phyloP scores from a whole-genome alignment of 2,113 vertebrate species.

The Origma solitaria region DNA sequence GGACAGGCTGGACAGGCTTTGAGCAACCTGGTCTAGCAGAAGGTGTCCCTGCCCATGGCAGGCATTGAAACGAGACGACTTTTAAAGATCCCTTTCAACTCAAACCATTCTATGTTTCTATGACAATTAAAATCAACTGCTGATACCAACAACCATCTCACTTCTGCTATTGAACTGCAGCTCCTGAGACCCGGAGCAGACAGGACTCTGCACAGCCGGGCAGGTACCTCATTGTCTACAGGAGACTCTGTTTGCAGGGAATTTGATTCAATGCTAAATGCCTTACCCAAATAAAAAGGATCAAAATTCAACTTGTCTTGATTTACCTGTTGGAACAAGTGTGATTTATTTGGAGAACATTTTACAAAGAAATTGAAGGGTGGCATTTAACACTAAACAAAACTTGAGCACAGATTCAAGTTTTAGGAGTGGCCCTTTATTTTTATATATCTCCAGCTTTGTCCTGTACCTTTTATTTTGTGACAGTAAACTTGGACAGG shows the following conservation, averaged over 20 bases:
- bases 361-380: neutral
- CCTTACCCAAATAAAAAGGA: neutral
- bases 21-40: neutral
- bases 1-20: neutral
- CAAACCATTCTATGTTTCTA: neutral
- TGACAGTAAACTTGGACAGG: neutral
- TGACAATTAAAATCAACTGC: neutral
- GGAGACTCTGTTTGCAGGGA: neutral
- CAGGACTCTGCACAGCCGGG: neutral
- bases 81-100: neutral
- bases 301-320: neutral
- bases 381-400: neutral
- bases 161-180: neutral
- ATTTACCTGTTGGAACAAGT: neutral
- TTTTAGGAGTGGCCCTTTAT: neutral
- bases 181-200: neutral
- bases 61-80: neutral
- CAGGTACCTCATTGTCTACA: neutral
- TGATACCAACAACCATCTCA: neutral
- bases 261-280: neutral
- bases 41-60: neutral
- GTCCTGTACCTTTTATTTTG: neutral
- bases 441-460: neutral
- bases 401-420: neutral
- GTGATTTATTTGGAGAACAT: neutral